These are phyloP conservation scores for Cerastis leucographa DNA, from an alignment of 2,888 invertebrate genomes.

Conservation along the genomic window DNA sequence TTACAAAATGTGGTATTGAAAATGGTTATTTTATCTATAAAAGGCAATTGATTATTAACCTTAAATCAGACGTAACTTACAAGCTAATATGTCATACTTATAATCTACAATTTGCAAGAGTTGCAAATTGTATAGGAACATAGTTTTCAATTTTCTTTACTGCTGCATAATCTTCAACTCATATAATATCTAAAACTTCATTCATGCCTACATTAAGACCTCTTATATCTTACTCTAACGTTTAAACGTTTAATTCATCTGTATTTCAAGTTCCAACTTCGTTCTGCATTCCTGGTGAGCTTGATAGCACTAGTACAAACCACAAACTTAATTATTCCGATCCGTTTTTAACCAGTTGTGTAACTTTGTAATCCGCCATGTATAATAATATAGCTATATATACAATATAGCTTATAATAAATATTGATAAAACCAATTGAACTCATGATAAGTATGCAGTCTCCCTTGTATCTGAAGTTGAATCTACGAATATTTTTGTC, in stretches of 20 bases:
- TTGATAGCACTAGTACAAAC: constrained; percentile 34
- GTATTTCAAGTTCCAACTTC: constrained; percentile 49
- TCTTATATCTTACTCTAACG: background rate
- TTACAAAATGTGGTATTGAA: background rate
- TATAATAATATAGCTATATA: too few relatives aligned
- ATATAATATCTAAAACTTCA: background rate
- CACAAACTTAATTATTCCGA: constrained; percentile 54
- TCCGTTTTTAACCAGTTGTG: constrained; percentile 54
- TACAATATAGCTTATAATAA: too few relatives aligned
- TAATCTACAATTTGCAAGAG: background rate
- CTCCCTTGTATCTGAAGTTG: constrained; percentile 11
- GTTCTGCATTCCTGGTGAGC: constrained; percentile 34
- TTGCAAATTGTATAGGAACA: background rate
- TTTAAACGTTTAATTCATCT: constrained; percentile 29
- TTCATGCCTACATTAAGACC: background rate
- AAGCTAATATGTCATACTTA: background rate
- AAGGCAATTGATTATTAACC: background rate
- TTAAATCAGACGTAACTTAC: background rate
- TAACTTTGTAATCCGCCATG: constrained; percentile 34
- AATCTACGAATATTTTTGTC: constrained; percentile 28
- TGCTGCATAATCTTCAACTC: background rate
- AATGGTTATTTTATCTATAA: background rate
- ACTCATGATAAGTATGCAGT: constrained; percentile 15
- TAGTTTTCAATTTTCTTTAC: background rate
- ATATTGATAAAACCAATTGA: constrained; percentile 26